Evolutionary conservation across 2,888 invertebrate genomes (phyloP).

Genomic region (Acanthosepion esculentum): DNA sequence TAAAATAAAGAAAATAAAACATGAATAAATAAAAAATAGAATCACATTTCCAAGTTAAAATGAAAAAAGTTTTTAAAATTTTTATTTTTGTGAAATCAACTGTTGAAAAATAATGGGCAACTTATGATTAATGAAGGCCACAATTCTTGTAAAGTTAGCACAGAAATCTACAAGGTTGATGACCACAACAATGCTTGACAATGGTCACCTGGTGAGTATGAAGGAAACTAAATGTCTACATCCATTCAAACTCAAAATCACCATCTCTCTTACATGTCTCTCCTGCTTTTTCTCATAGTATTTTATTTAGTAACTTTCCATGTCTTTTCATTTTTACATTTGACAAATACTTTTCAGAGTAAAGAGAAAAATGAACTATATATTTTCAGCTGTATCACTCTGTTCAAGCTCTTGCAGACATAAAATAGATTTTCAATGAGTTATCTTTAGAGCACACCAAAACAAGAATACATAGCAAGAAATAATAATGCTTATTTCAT

Average conservation of each 20-base stretch:
- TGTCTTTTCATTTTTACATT: background rate
- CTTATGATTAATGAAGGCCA: background rate
- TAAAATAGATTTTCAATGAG: background rate
- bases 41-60: background rate
- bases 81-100: constrained; percentile 1
- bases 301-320: background rate
- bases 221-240: constrained; percentile 33
- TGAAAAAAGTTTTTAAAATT: background rate
- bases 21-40: background rate
- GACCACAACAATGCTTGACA: constrained; percentile 11
- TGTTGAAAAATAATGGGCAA: constrained; percentile 4
- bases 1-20: background rate
- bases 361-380: background rate
- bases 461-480: background rate
- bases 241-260: constrained; percentile 15
- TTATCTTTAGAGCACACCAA: background rate
- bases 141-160: constrained; percentile 25
- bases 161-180: constrained; percentile 8
- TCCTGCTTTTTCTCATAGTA: background rate
- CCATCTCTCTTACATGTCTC: background rate
- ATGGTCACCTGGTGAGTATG: constrained; percentile 21
- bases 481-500: background rate
- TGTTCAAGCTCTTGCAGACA: constrained; percentile 1
- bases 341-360: background rate
- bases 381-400: background rate